phyloP scores from a whole-genome alignment of 2,113 vertebrate genomes.

The Hiodon tergisus region DNA sequence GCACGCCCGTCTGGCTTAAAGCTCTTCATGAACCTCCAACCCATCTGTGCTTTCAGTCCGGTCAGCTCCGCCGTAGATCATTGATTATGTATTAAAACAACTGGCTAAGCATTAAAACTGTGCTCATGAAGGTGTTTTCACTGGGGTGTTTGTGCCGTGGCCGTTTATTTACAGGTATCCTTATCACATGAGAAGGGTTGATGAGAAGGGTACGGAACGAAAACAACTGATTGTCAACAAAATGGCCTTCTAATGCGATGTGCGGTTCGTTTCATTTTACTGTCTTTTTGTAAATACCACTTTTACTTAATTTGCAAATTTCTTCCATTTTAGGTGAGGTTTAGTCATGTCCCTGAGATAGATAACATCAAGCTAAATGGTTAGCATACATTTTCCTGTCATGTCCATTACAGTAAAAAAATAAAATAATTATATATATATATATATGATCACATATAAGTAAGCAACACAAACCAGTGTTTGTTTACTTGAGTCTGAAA shows the following conservation, averaged over 20 bases:
- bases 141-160: not conserved
- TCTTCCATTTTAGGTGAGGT: no score
- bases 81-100: constrained; percentile 4
- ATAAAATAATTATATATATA: not conserved
- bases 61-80: not conserved
- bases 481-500: not conserved
- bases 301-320: no score
- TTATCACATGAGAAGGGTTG: not conserved
- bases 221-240: no score
- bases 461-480: not conserved
- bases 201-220: no score
- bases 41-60: not conserved
- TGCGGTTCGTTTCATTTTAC: no score
- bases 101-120: not conserved
- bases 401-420: not conserved
- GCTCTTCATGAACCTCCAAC: constrained; percentile 19
- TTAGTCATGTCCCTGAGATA: no score
- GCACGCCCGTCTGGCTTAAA: not conserved
- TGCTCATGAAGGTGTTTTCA: not conserved
- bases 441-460: not conserved
- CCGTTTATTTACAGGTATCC: not conserved
- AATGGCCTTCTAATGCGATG: no score
- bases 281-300: no score
- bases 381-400: no score
- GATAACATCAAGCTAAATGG: no score